phyloP scores from a whole-genome alignment of 2,113 vertebrate species.

The Fregetta grallaria region DNA sequence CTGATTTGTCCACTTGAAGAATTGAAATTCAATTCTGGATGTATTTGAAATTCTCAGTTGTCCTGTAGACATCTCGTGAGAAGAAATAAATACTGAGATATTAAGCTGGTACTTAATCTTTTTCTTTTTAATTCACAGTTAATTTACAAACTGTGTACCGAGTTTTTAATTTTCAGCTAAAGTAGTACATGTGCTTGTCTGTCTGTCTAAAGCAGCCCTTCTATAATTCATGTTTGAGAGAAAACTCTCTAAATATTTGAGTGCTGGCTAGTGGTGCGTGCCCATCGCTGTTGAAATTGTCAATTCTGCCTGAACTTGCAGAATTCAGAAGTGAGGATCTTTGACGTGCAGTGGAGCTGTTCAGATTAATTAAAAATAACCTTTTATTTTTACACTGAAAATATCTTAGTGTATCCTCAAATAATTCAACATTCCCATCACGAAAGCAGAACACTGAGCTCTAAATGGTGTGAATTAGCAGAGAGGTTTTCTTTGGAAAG shows the following conservation, averaged over 20 bases:
- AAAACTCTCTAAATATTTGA: not conserved
- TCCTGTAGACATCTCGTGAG: not conserved
- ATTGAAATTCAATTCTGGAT: not conserved
- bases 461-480: not conserved
- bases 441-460: not conserved
- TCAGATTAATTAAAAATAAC: conserved; percentile 33
- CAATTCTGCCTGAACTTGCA: conserved; percentile 1
- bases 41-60: not conserved
- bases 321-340: not conserved
- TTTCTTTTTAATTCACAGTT: not conserved
- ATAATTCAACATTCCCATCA: not conserved
- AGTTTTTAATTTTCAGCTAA: conserved; percentile 5
- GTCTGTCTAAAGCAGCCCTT: not conserved
- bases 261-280: not conserved
- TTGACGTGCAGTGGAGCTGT: not conserved
- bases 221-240: not conserved
- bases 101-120: not conserved
- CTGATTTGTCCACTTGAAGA: not conserved
- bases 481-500: not conserved
- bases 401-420: not conserved
- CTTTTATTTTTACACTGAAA: not conserved
- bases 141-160: not conserved
- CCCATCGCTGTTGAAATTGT: not conserved
- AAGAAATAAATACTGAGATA: not conserved
- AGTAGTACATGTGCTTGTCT: not conserved